Evolutionary conservation across 2,113 vertebrate genomes (phyloP), one percentile per base, ranked within the genome.

Genomic region (Mirounga angustirostris): DNA sequence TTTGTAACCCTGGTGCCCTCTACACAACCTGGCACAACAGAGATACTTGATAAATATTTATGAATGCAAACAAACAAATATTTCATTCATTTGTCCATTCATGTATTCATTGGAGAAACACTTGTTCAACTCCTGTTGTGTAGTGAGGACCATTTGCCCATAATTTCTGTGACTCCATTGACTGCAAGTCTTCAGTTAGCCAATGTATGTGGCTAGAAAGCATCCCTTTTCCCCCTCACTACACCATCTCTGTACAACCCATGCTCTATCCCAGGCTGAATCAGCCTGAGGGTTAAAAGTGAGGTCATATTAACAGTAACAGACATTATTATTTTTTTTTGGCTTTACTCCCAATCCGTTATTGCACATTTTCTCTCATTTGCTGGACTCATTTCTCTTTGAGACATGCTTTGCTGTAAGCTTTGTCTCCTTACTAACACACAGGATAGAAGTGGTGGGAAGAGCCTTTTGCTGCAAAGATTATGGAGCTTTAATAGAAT

Each of bases 281-380:
- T 16, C 33, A 80, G 14, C n/a, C 36, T 54, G 22, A 91, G 52
- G 22, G 84, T 82, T 87, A 91, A 94, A 85, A 95, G 43, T 78
- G 46, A 89, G 78, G 33, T 92, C 26, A 85, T 46, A 67, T 50
- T 89, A 96, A 78, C 73, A 87, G 79, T 28, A 91, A 89, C 43
- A 78, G 59, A 46, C 33, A 56, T 91, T 83, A 43, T 78, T 71
- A 76, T 58, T 52, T 11, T 54, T 63, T 83, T 76, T 95, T 89
- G 67, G 36, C 40, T 43, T 84, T 78, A 74, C 5, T 95, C 79
- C 30, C 15, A 92, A 69, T n/a, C 9, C 21, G 14, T 61, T 89
- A 78, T 43, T 92, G 46, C 26, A 58, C 58, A 30, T 85, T 92
- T 92, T 88, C 13, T 76, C 58, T 95, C 56, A 40, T 74, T 92